Evolutionary conservation across 2,888 invertebrate species (phyloP).

Genomic region (Pomacea canaliculata): DNA sequence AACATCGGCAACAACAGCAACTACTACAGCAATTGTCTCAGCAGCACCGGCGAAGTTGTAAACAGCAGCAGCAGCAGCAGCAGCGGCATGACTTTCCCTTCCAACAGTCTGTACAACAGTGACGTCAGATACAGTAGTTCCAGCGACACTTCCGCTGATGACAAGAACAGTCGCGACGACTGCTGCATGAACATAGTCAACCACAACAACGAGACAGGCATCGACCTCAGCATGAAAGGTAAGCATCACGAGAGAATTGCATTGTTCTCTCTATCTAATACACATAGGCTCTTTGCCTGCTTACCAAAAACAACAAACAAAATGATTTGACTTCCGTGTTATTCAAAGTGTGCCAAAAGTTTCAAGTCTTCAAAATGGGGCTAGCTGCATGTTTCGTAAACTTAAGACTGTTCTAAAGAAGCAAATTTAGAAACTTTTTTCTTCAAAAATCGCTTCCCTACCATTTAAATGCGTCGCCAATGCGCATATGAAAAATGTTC

Average conservation of each 20-base stretch:
- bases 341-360: too few species aligned
- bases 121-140: not conserved
- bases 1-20: not conserved
- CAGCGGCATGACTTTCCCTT: not conserved
- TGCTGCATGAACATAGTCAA: not conserved
- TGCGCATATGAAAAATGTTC: too few species aligned
- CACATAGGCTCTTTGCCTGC: too few species aligned
- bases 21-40: conserved; percentile 5
- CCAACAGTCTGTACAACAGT: not conserved
- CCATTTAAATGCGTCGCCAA: too few species aligned
- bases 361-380: too few species aligned
- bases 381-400: too few species aligned
- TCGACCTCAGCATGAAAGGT: conserved; percentile 27
- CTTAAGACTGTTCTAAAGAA: too few species aligned
- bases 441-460: too few species aligned
- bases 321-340: too few species aligned
- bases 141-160: not conserved
- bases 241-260: not conserved
- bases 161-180: conserved; percentile 1
- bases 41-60: not conserved
- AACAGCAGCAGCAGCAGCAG: conserved; percentile 3
- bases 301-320: too few species aligned
- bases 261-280: too few species aligned
- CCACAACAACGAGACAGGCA: conserved; percentile 2
- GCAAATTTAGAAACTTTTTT: too few species aligned